Evolutionary conservation across 1,140 invertebrate species (phyloP).

Genomic region (Archegozetes longisetosus): DNA sequence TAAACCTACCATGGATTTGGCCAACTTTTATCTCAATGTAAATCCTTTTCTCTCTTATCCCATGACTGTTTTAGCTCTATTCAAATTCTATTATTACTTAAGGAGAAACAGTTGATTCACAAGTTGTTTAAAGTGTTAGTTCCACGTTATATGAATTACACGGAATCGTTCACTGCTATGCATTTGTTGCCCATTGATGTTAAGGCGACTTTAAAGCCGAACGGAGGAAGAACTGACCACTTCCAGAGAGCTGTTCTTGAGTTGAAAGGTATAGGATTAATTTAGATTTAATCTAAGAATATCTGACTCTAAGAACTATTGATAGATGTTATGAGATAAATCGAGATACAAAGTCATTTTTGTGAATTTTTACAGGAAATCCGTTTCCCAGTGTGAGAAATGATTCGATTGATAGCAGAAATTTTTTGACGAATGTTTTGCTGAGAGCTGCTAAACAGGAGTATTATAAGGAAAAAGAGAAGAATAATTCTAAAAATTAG

Average conservation of each 20-base stretch:
- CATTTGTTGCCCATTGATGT: constrained; percentile 42
- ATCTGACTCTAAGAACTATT: too few species aligned
- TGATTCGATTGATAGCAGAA: not conserved
- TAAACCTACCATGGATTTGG: constrained; percentile 68
- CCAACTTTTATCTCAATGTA: constrained; percentile 61
- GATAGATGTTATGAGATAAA: too few species aligned
- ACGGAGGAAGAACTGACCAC: constrained; percentile 20
- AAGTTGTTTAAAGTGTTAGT: constrained; percentile 85
- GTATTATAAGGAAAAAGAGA: not conserved
- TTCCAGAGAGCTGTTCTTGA: constrained; percentile 46
- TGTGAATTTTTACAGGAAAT: too few species aligned
- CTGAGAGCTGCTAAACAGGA: not conserved
- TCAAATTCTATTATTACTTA: constrained; percentile 16
- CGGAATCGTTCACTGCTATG: constrained; percentile 51
- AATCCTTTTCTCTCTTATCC: constrained; percentile 12
- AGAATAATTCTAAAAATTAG: too few species aligned
- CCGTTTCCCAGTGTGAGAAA: not conserved
- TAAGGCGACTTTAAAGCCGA: constrained; percentile 37
- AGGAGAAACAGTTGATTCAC: constrained; percentile 71
- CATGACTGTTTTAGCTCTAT: constrained; percentile 3
- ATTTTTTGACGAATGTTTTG: not conserved
- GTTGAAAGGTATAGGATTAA: constrained; percentile 41
- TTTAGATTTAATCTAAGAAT: too few species aligned
- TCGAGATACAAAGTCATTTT: too few species aligned
- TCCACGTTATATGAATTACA: constrained; percentile 55